Evolutionary conservation across 2,113 vertebrate species (phyloP), one percentile per base, ranked within the genome.

Genomic region (Mesoclemmys tuberculata): DNA sequence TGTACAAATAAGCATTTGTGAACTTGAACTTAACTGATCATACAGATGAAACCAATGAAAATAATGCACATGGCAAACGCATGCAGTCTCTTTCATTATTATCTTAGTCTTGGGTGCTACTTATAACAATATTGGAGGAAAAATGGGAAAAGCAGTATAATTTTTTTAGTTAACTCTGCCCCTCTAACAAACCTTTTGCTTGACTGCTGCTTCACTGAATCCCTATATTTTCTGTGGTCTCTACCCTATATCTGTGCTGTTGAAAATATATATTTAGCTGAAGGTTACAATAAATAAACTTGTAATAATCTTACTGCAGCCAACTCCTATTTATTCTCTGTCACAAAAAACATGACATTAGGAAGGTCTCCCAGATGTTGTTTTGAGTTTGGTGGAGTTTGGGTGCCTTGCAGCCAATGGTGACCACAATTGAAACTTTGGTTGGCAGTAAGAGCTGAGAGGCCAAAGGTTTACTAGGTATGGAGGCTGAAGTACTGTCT

Each of bases 301-400:
- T 58, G 77, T 7, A 61, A 10, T 41, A 44, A 11, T 41, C 81
- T 83, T 0, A 1, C 79, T 85, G 41, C 1, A 0, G 6, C 38
- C 75, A 5, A 24, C 11, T 55, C 56, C 77, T 4, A 11, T 48
- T 21, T 51, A 13, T 71, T 91, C 14, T 31, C 14, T 13, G 0
- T 10, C 8, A 48, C 80, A 93, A 84, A 24, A 16, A 93, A 19
- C 2, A 0, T 12, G 2, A 26, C 38, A 29, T 1, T 52, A 46
- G 10, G 31, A 19, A 89, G 16, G 18, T 52, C 16, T 71, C n/a
- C 64, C n/a, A 38, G 64, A 19, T 19, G 29, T 19, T 18, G 18
- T 14, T 55, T 18, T 18, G n/a, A 56, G 55, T 13, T 56, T 6
- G 55, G 24, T 56, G 14, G 35, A 35, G n/a, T 71, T 71, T 71